These are phyloP conservation scores for Xyliphius kryptos DNA, from an alignment of 2,113 vertebrate species.

Conservation along the genomic window DNA sequence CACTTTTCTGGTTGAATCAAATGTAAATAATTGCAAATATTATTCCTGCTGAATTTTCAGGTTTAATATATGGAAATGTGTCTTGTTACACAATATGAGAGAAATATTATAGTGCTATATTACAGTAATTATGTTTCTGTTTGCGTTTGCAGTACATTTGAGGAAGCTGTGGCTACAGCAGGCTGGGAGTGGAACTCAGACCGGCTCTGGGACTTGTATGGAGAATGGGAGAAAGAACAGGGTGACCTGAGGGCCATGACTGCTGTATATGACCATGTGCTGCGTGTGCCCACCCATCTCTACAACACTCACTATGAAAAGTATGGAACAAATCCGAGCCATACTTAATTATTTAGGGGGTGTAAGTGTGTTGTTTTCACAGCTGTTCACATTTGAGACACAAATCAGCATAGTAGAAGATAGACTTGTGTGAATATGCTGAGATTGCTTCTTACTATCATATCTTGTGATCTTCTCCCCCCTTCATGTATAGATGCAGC, in stretches of 20 bases:
- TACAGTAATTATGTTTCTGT: too few species aligned
- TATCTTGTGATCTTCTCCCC: constrained; percentile 43
- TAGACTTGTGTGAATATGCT: constrained; percentile 41
- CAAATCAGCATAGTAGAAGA: constrained; percentile 30
- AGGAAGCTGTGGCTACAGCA: constrained; percentile 61
- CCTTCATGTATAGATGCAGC: constrained; percentile 46
- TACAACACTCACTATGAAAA: constrained; percentile 77
- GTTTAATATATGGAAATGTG: too few species aligned
- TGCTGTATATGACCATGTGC: constrained; percentile 63
- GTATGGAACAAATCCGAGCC: constrained; percentile 47
- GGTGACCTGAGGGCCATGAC: constrained; percentile 61
- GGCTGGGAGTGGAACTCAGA: constrained; percentile 81
- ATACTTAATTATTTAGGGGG: not conserved
- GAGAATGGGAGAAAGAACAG: constrained; percentile 76
- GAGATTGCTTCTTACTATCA: constrained; percentile 40
- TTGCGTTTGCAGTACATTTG: constrained; percentile 63
- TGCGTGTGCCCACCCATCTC: constrained; percentile 72
- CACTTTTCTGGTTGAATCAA: too few species aligned
- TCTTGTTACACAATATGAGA: too few species aligned
- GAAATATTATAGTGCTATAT: too few species aligned
- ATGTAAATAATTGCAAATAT: too few species aligned
- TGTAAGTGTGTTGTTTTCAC: constrained; percentile 23
- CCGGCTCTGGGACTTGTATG: constrained; percentile 75
- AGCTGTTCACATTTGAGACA: constrained; percentile 34
- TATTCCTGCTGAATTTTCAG: too few species aligned